These are phyloP conservation scores for Channallabes apus DNA, from an alignment of 2,797 vertebrate species.

Conservation along the genomic window DNA sequence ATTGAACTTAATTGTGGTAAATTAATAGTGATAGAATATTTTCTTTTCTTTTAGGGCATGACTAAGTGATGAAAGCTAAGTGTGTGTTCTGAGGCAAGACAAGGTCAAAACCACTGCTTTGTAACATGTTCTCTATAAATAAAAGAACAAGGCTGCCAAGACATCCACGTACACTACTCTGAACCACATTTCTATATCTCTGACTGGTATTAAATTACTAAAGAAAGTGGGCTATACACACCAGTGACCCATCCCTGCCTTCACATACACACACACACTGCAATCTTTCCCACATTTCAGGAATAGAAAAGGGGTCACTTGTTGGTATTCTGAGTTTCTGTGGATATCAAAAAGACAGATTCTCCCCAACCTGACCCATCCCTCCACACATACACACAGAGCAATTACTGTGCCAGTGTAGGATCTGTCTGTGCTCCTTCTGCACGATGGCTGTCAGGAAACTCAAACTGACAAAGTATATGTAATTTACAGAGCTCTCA, in stretches of 20 bases:
- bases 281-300: conserved; percentile 10
- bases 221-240: conserved; percentile 29
- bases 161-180: background rate
- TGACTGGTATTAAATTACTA: conserved; percentile 41
- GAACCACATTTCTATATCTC: conserved; percentile 25
- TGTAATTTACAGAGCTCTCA: background rate
- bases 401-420: background rate
- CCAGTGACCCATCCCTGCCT: conserved; percentile 27
- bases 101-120: conserved; percentile 1
- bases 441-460: background rate
- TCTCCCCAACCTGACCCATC: background rate
- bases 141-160: conserved; percentile 20
- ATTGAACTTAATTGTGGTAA: background rate
- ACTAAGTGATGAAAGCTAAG: background rate
- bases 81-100: background rate
- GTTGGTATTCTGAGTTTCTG: background rate
- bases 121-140: background rate
- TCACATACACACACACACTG: conserved; percentile 3
- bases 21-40: background rate
- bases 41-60: background rate
- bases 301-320: background rate
- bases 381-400: background rate
- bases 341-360: background rate
- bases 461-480: background rate
- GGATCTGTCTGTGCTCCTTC: conserved; percentile 1